phyloP scores from a whole-genome alignment of 1,140 invertebrate species.

The Neoseiulus cucumeris region DNA sequence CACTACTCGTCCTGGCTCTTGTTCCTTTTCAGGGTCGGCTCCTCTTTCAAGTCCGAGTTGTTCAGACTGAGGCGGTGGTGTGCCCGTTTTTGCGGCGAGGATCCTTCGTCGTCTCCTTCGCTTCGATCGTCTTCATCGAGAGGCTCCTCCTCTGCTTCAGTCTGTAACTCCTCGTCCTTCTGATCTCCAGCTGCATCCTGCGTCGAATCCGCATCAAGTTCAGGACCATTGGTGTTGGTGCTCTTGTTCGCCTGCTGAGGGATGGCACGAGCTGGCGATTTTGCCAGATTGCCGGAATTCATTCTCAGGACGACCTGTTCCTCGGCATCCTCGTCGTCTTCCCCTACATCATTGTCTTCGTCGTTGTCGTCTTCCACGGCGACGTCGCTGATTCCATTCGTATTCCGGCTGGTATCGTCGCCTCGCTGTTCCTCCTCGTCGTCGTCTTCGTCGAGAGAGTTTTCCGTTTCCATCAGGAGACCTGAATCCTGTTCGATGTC shows the following conservation, averaged over 20 bases:
- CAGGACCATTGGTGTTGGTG: slow-evolving; percentile 11
- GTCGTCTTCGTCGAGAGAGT: neutral
- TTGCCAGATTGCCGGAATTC: neutral
- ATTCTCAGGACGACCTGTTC: neutral
- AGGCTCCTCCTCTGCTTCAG: neutral
- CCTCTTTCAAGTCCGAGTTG: slow-evolving; percentile 10
- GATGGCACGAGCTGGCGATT: neutral
- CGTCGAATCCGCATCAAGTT: slow-evolving; percentile 1
- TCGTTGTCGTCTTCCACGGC: too few species aligned
- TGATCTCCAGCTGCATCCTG: slow-evolving; percentile 9
- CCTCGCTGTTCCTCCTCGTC: neutral
- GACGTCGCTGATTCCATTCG: neutral
- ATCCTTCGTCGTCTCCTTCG: neutral
- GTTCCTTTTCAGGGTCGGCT: slow-evolving; percentile 9
- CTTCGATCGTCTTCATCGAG: neutral
- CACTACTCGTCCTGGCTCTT: slow-evolving; percentile 11
- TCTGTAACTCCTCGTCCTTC: slow-evolving; percentile 8
- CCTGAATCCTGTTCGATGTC: neutral
- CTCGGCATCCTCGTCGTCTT: neutral
- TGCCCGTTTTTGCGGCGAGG: slow-evolving; percentile 1
- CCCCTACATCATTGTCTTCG: neutral
- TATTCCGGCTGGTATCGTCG: neutral
- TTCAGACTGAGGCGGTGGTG: slow-evolving; percentile 11
- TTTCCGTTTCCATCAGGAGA: neutral
- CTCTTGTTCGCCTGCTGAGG: neutral